Base-by-base conservation (phyloP, 2,888 invertebrate species). In the Agrotis puta region DNA sequence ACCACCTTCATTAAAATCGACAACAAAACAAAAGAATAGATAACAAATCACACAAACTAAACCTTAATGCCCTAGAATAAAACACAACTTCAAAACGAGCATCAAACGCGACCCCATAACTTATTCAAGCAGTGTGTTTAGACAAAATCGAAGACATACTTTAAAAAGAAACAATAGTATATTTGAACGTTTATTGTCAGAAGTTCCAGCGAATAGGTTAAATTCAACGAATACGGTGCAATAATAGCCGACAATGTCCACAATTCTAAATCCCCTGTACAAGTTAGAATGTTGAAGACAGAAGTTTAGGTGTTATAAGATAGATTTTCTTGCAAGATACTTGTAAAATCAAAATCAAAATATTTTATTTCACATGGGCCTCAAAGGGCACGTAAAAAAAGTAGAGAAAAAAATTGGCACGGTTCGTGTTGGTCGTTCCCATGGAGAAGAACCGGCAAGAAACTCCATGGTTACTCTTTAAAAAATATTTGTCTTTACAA, bases 231-330 rank as follows among this genome's bases (percentile, higher is more conserved):
- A 81, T 81, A 82, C 62, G 33, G 54, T 75, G 75, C 85, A 84
- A 85, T 85, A 84, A 85, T 85, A 82, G 86, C 72, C 62, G 76
- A 86, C 85, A 79, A 74, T 82, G 86, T 82, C 74, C 73, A 85
- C 86, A 82, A 84, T 85, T 81, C 75, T 82, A 79, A 79, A 82
- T 82, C 83, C 83, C 73, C 18, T 24, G 20, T 48, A 20, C 70
- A 63, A 72, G 53, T 27, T 68, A 14, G 58, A 61, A 54, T 62
- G 16, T n/a, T 11, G 22, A 2, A 3, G 27, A n/a, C 82, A 84
- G 85, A 84, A 84, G 84, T 71, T 48, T 62, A 62, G 27, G 24
- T 64, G 2, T 16, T 24, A 51, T n/a, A 9, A 18, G 1, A 13
- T 6, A 39, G 0, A 13, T 2, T 48, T n/a, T n/a, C n/a, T n/a